Evolutionary conservation across 2,113 vertebrate genomes (phyloP), one percentile per base, ranked within the genome.

Genomic region (Acrocephalus arundinaceus): DNA sequence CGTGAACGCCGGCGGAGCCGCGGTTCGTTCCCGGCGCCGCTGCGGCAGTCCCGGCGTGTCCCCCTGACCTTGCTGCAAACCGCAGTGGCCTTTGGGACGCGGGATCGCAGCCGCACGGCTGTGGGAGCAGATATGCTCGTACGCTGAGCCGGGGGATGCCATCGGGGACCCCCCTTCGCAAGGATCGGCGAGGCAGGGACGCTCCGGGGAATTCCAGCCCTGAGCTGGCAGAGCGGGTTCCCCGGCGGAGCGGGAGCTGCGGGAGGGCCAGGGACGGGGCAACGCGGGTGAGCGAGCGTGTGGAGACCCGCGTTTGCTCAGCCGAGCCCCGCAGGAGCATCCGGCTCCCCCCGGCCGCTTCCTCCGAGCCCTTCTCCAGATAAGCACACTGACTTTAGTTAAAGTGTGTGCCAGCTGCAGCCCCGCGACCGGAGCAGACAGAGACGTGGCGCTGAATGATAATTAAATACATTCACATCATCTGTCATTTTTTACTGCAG

Each of bases 381-480:
- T 98, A 98, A 99, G 98, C 98, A 97, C 98, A 90, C 33, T 98
- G 99, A 98, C 98, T 98, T 98, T 93, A 96, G 96, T 93, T 92
- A 96, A 92, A 96, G 97, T 31, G 90, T 35, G 91, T 81, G 96
- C 97, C 98, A 98, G 98, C 97, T 98, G 98, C 97, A 97, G 97
- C 97, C 96, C 97, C 72, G 95, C 86, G 96, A 98, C 98, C 93
- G 39, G 97, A 98, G 98, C 98, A 98, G 98, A 97, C 98, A 98
- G 98, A 97, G 97, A 98, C 61, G 97, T 98, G 98, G 99, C 95
- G 55, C 70, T 96, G 99, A 99, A 98, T 99, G 98, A 98, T 98
- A 99, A 99, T 98, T 98, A 99, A 99, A 99, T 98, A 98, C 97
- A 91, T 96, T 97, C 96, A 94, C 97, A 96, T 96, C 97, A 97